Evolutionary conservation across 1,140 invertebrate species (phyloP).

Genomic region (Camponotus vicinus): DNA sequence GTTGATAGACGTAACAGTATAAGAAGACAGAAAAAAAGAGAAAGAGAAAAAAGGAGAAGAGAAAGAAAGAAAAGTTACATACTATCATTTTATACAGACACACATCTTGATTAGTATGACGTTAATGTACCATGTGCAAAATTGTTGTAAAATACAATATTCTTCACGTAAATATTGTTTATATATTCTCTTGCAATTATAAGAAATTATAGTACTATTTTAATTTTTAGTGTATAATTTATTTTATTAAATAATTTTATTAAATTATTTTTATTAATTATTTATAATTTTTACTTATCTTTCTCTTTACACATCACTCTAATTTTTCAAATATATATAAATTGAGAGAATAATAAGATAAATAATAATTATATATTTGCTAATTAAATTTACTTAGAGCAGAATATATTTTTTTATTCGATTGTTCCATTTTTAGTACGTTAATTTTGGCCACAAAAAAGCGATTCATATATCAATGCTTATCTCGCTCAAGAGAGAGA

Average conservation of each 20-base stretch:
- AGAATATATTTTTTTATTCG: background rate
- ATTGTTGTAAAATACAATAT: background rate
- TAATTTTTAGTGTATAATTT: too few relatives aligned
- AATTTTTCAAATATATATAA: background rate
- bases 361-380: background rate
- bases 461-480: background rate
- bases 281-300: background rate
- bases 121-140: background rate
- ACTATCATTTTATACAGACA: too few relatives aligned
- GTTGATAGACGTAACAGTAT: slow-evolving; percentile 50
- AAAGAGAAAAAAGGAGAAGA: background rate
- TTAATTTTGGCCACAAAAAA: background rate
- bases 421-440: background rate
- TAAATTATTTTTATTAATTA: background rate
- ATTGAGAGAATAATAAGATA: background rate
- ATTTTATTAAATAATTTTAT: background rate
- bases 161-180: background rate
- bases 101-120: background rate
- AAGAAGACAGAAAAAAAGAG: background rate
- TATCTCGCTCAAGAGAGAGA: background rate
- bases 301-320: background rate
- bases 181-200: background rate
- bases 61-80: background rate
- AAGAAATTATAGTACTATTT: background rate
- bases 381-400: background rate